Evolutionary conservation across 2,113 vertebrate species (phyloP).

Genomic region (Falcunculus frontatus): DNA sequence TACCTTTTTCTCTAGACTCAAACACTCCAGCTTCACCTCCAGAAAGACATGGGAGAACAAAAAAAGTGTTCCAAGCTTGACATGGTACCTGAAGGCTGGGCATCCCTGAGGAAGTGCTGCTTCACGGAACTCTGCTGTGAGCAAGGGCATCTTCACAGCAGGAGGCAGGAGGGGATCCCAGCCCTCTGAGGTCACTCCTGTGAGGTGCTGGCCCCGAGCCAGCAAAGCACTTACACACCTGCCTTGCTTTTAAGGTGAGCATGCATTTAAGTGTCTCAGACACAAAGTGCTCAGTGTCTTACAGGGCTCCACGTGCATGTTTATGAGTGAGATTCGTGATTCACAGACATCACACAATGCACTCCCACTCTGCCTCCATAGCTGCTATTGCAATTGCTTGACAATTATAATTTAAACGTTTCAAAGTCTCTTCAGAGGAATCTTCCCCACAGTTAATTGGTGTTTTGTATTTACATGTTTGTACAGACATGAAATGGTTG

Average conservation of each 20-base stretch:
- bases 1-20: background rate
- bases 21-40: background rate
- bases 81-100: background rate
- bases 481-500: background rate
- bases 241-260: background rate
- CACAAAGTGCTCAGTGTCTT: background rate
- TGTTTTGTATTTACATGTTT: background rate
- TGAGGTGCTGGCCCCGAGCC: background rate
- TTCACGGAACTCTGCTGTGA: background rate
- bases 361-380: background rate
- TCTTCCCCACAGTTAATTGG: background rate
- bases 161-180: background rate
- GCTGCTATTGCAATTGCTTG: background rate
- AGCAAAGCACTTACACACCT: conserved; percentile 35
- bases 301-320: background rate
- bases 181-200: background rate
- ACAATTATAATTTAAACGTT: background rate
- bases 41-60: background rate
- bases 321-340: background rate
- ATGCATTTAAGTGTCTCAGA: background rate
- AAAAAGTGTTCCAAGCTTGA: background rate
- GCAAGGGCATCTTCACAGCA: background rate
- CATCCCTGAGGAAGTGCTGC: background rate
- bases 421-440: background rate
- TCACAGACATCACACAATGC: background rate